Evolutionary conservation across 2,797 vertebrate species (phyloP).

Genomic region (Tiaroga cobitis): DNA sequence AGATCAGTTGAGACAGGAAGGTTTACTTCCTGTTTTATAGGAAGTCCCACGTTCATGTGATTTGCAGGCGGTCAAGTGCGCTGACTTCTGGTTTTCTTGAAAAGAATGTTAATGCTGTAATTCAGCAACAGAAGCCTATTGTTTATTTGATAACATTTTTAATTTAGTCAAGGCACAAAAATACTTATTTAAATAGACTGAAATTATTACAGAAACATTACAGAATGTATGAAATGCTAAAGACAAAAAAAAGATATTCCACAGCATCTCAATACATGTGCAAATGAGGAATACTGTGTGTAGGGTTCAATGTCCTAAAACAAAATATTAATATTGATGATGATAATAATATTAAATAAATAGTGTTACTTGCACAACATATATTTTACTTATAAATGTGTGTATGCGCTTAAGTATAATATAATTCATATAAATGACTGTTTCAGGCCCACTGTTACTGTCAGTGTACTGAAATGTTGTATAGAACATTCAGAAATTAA

Average conservation of each 20-base stretch:
- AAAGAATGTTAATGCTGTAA: neutral
- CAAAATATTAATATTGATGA: neutral
- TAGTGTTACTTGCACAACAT: neutral
- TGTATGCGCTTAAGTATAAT: neutral
- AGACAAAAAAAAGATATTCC: neutral
- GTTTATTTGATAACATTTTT: slow-evolving; percentile 16
- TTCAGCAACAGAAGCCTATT: neutral
- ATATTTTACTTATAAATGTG: neutral
- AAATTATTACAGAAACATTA: neutral
- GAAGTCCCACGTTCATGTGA: neutral
- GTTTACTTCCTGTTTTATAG: slow-evolving; percentile 17
- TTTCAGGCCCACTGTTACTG: neutral
- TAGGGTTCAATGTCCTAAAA: neutral
- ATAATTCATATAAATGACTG: neutral
- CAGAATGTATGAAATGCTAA: neutral
- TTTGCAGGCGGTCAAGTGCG: neutral
- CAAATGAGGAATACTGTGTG: neutral
- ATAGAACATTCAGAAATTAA: neutral
- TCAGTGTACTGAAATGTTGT: neutral
- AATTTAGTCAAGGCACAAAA: neutral
- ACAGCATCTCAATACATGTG: neutral
- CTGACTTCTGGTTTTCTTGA: neutral
- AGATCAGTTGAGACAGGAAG: neutral
- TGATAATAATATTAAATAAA: neutral
- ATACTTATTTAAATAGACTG: neutral